Base-by-base conservation (phyloP, 2,888 invertebrate species). In the Drosophila limbata region DNA sequence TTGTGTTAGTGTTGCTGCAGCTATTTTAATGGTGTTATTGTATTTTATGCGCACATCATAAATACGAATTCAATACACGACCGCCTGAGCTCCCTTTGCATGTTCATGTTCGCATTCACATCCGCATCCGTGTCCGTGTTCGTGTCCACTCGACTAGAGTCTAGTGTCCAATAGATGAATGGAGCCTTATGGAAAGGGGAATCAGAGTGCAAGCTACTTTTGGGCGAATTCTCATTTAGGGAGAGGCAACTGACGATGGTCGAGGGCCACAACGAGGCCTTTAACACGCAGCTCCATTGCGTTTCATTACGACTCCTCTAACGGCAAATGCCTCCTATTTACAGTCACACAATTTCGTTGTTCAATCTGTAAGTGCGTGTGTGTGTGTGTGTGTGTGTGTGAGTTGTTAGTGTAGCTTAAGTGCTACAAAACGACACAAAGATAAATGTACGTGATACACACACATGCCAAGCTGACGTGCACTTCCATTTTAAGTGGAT, bases 371-470 rank as follows among this genome's bases (percentile, higher is more conserved):
- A 17, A 37, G 52, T 56, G 17, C 39, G n/a, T 53, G 35, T 19
- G 35, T 61, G 48, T 42, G 39, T 44, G 56, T 33, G 55, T 11
- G 42, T 44, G 53, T 55, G 51, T 60, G 45, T 56, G 67, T 63
- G 69, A 73, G 72, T 69, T 80, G 74, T 79, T 77, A 83, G 84
- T 81, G 80, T 73, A 52, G 72, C 80, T 84, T 87, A 89, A 89
- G 89, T 89, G 88, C 89, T 84, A 72, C 84, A 80, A 83, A 84
- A 80, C 77, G 84, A 88, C 84, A 88, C 88, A 83, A 79, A 85
- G 84, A 88, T 86, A 88, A 88, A 83, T 79, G 86, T 85, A 88
- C 88, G 88, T 85, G 88, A 83, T 81, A 84, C 42, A 62, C 60
- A 62, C 33, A 25, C 40, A 61, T 28, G 53, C 35, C 63, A 40